phyloP scores from a whole-genome alignment of 2,888 invertebrate genomes.

The Acleris laterana region DNA sequence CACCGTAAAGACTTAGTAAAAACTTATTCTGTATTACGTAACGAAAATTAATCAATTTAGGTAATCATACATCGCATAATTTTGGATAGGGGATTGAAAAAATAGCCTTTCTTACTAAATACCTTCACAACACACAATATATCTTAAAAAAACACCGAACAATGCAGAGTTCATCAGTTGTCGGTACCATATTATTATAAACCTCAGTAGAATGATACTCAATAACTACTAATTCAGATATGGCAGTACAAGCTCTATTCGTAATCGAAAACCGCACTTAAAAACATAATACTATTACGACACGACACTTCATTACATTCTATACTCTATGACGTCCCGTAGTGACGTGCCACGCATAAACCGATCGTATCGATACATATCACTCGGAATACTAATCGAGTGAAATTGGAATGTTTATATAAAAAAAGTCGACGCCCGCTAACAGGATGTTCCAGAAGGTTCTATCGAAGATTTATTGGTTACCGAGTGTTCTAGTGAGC shows the following conservation, averaged over 20 bases:
- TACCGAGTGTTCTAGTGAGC: conserved; percentile 17
- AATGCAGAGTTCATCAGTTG: too few species aligned
- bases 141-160: too few species aligned
- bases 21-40: too few species aligned
- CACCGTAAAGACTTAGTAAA: too few species aligned
- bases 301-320: conserved; percentile 11
- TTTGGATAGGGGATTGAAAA: too few species aligned
- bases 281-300: conserved; percentile 11
- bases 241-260: too few species aligned
- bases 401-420: conserved; percentile 68
- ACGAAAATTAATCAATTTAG: too few species aligned
- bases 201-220: neutral
- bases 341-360: conserved; percentile 59
- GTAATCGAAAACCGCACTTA: neutral
- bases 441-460: conserved; percentile 67
- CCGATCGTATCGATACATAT: conserved; percentile 43
- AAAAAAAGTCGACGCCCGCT: conserved; percentile 51
- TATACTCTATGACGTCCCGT: conserved; percentile 49
- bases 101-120: too few species aligned
- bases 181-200: neutral
- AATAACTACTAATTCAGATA: too few species aligned
- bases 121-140: too few species aligned
- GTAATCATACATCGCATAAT: too few species aligned
- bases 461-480: conserved; percentile 39
- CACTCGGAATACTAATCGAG: conserved; percentile 66